Conservation (phyloP, 2,113 vertebrate species). For the Siphamia tubifer region DNA sequence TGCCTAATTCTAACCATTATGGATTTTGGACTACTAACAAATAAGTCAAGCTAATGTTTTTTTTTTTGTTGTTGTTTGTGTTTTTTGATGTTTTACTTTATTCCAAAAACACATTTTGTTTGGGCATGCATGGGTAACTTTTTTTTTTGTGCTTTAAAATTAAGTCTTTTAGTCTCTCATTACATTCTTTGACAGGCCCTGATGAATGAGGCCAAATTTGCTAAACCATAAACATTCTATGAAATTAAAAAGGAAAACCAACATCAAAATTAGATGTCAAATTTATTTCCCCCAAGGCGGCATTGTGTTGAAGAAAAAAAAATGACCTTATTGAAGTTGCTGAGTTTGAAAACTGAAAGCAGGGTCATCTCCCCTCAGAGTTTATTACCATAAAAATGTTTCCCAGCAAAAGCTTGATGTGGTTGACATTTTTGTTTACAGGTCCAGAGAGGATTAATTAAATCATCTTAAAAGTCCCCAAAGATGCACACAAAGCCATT, state of each 20-base stretch:
- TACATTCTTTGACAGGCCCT: background rate
- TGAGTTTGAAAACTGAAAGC: background rate
- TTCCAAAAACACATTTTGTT: background rate
- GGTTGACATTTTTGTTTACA: too few species aligned
- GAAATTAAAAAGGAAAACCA: background rate
- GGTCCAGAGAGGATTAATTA: too few species aligned
- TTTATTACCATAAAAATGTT: background rate
- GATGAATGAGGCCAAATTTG: background rate
- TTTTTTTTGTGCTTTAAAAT: conserved; percentile 4
- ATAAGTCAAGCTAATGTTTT: background rate
- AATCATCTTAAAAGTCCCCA: too few species aligned
- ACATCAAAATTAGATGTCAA: background rate
- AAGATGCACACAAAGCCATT: too few species aligned
- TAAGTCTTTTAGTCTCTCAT: background rate
- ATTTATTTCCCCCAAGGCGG: background rate
- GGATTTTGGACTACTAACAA: conserved; percentile 10
- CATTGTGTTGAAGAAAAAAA: background rate
- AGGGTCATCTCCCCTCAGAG: background rate
- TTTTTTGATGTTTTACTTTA: conserved; percentile 14
- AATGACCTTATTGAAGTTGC: background rate
- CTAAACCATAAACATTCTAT: background rate
- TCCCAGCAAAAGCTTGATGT: background rate
- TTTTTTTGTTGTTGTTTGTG: too few species aligned
- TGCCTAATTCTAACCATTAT: conserved; percentile 32
- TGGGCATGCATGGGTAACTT: background rate